Evolutionary conservation across 2,888 invertebrate species (phyloP).

Genomic region (Hydrotaea diabolus): DNA sequence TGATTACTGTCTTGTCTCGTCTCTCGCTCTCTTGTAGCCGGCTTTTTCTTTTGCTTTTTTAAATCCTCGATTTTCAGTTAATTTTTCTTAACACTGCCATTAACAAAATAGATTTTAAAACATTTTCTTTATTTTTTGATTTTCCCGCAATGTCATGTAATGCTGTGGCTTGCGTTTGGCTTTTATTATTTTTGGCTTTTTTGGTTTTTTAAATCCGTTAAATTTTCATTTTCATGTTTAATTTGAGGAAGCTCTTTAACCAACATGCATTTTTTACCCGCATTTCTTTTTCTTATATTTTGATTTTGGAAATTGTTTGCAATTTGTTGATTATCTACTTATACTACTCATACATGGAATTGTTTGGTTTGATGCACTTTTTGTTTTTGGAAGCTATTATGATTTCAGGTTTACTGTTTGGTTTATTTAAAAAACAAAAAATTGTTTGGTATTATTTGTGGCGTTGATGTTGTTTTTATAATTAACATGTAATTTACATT

Average conservation of each 20-base stretch:
- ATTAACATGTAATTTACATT: constrained; percentile 36
- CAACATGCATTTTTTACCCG: constrained; percentile 10
- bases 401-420: constrained; percentile 5
- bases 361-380: background rate
- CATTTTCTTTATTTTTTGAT: constrained; percentile 23
- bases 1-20: too few relatives aligned
- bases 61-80: background rate
- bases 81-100: constrained; percentile 1
- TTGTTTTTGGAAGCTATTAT: constrained; percentile 12
- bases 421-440: background rate
- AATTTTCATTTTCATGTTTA: constrained; percentile 24
- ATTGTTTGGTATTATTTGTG: background rate
- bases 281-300: background rate
- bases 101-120: constrained; percentile 7
- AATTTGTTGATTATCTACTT: constrained; percentile 5
- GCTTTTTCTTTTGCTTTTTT: constrained; percentile 14
- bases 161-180: background rate
- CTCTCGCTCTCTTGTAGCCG: background rate
- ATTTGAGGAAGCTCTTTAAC: background rate
- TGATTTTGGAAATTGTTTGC: constrained; percentile 20
- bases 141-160: background rate
- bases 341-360: background rate
- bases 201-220: background rate
- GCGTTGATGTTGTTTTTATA: background rate
- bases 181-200: background rate